Evolutionary conservation across 2,113 vertebrate species (phyloP).

Genomic region (Hemicordylus capensis): DNA sequence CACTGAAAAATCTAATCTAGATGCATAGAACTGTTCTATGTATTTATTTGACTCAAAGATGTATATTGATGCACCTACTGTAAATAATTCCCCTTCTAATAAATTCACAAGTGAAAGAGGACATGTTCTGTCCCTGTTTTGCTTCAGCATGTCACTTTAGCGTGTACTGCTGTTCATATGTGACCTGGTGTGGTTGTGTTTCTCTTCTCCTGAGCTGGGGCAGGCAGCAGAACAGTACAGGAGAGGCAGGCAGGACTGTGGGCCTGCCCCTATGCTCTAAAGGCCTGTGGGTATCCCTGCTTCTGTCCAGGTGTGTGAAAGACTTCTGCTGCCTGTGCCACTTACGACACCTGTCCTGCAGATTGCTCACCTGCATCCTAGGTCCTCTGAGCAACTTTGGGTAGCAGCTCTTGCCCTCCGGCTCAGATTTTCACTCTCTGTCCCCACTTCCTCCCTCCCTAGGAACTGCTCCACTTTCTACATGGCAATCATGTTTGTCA

Average conservation of each 20-base stretch:
- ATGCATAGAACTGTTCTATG: conserved; percentile 28
- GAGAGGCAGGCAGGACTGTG: too few species aligned
- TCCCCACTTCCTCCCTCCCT: too few species aligned
- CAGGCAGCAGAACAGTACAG: neutral
- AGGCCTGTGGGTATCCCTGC: neutral
- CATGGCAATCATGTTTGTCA: too few species aligned
- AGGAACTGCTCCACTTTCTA: too few species aligned
- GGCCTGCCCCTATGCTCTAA: too few species aligned
- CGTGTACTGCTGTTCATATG: too few species aligned
- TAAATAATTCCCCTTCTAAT: neutral
- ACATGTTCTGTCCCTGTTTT: too few species aligned
- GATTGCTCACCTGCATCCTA: neutral
- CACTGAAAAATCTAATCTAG: conserved; percentile 27
- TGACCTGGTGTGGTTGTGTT: too few species aligned
- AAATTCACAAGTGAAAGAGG: neutral
- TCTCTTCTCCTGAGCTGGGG: neutral
- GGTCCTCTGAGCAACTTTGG: too few species aligned
- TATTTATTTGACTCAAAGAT: conserved; percentile 13
- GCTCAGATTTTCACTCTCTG: too few species aligned
- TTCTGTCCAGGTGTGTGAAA: neutral
- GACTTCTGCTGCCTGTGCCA: neutral
- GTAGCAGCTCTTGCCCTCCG: too few species aligned
- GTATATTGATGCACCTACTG: neutral
- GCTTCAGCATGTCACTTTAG: too few species aligned
- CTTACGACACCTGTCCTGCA: neutral